Evolutionary conservation across 2,888 invertebrate species (phyloP), one percentile per base, ranked within the genome.

Genomic region (Amphipoea lucens): DNA sequence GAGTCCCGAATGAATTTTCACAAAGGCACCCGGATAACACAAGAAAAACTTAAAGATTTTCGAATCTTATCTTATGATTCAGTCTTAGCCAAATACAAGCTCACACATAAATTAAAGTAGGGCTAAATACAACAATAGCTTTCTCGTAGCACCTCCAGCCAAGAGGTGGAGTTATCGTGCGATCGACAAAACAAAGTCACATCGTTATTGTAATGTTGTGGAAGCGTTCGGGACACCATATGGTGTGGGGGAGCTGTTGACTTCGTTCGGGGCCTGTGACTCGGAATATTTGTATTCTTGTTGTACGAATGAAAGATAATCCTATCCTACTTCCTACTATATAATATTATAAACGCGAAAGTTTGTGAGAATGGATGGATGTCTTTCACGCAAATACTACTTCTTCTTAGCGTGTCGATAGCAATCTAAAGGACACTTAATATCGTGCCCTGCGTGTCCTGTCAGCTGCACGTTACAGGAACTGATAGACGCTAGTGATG

Each of bases 171-270:
- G 51, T 72, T 85, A 85, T 80, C 82, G 48, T 11, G 3, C 57
- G 36, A 80, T 85, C 81, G 62, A 84, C 85, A 60, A 66, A 84
- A 84, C 85, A 36, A 74, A 29, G 17, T 51, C 51, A 29, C 82
- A 54, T 62, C 4, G 69, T 69, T 82, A 72, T 42, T 72, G 14
- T 79, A 68, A 60, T 72, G 42, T 51, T 45, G 40, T n/a, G 68
- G n/a, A 72, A 23, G 40, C 45, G n/a, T 63, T 6, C 36, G 70
- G 42, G 63, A 54, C 76, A 48, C 36, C 60, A 40, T 29, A 17
- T 51, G 66, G n/a, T 42, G 68, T 51, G 17, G 12, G 23, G 51
- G 23, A 29, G 23, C 40, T 66, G 7, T 66, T 78, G 20, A 54
- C 23, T 67, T 78, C 66, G 78, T 77, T 66, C 20, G 45, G 51